These are phyloP conservation scores for Monochamus alternatus DNA, from an alignment of 2,888 invertebrate species.

Conservation along the genomic window DNA sequence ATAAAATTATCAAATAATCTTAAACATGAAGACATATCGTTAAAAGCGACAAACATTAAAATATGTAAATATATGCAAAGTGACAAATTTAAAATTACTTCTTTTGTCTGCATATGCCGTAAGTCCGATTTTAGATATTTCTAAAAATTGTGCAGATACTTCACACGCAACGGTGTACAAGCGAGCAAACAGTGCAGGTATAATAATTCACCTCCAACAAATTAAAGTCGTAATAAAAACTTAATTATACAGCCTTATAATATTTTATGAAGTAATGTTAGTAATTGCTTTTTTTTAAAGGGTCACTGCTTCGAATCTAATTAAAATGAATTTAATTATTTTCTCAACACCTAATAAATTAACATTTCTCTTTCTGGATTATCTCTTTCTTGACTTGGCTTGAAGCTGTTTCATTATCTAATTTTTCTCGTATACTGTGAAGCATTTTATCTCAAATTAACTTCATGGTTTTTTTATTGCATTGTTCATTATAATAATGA, in stretches of 20 bases:
- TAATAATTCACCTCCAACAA: background rate
- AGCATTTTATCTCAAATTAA: background rate
- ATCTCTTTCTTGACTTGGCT: background rate
- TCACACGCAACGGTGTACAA: background rate
- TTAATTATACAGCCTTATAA: conserved; percentile 6
- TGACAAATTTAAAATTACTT: conserved; percentile 10
- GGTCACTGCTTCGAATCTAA: background rate
- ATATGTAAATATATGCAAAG: conserved; percentile 4
- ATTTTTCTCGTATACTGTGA: background rate
- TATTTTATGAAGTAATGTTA: conserved; percentile 11
- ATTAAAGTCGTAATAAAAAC: conserved; percentile 8
- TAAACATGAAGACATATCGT: background rate
- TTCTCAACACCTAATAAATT: conserved; percentile 9
- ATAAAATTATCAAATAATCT: too few relatives aligned
- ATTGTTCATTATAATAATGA: too few relatives aligned
- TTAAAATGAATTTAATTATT: background rate
- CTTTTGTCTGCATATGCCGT: background rate
- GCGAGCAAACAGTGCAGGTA: background rate
- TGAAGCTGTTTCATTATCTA: background rate
- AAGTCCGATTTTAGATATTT: background rate
- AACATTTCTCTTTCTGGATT: background rate
- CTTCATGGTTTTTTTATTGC: background rate
- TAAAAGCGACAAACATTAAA: background rate
- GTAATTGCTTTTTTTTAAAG: conserved; percentile 16
- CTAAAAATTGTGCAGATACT: background rate